Conservation (phyloP, 1,140 invertebrate species). For the Tetragnatha versicolor region DNA sequence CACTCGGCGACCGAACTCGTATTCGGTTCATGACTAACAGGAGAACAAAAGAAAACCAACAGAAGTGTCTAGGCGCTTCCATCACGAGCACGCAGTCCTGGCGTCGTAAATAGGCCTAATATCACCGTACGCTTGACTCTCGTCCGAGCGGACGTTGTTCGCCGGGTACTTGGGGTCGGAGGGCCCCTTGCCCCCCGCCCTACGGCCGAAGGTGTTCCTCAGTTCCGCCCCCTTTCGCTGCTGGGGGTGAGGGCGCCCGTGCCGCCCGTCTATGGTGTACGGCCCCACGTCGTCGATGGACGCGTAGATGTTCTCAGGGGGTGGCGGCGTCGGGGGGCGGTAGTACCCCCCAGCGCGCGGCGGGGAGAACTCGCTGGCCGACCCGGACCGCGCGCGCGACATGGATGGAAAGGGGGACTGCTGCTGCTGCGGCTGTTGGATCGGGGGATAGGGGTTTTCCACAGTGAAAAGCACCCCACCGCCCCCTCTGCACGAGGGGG, state of each 20-base stretch:
- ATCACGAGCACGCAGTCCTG: constrained; percentile 53
- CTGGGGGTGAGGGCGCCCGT: constrained; percentile 16
- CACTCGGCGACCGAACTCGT: background rate
- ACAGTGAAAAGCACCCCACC: constrained; percentile 38
- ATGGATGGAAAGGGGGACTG: constrained; percentile 26
- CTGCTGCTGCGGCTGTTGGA: no score
- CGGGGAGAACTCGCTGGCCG: constrained; percentile 41
- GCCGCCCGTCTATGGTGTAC: constrained; percentile 50
- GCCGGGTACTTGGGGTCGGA: constrained; percentile 32
- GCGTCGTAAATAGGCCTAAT: constrained; percentile 54
- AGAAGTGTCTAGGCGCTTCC: no score
- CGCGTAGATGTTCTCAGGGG: constrained; percentile 52
- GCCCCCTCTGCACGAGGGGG: constrained; percentile 41
- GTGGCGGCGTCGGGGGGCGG: constrained; percentile 38
- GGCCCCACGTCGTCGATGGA: constrained; percentile 56
- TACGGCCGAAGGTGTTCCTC: constrained; percentile 36
- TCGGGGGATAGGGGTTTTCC: constrained; percentile 28
- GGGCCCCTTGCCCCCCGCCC: background rate
- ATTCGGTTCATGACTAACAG: no score
- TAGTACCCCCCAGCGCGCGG: constrained; percentile 21
- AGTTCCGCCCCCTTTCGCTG: constrained; percentile 13
- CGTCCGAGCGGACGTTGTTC: constrained; percentile 28
- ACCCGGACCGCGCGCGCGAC: constrained; percentile 44
- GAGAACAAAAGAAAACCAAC: no score
- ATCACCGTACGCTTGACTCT: constrained; percentile 48